These are phyloP conservation scores for Triplophysa rosa DNA, from an alignment of 2,113 vertebrate genomes.

Conservation along the genomic window DNA sequence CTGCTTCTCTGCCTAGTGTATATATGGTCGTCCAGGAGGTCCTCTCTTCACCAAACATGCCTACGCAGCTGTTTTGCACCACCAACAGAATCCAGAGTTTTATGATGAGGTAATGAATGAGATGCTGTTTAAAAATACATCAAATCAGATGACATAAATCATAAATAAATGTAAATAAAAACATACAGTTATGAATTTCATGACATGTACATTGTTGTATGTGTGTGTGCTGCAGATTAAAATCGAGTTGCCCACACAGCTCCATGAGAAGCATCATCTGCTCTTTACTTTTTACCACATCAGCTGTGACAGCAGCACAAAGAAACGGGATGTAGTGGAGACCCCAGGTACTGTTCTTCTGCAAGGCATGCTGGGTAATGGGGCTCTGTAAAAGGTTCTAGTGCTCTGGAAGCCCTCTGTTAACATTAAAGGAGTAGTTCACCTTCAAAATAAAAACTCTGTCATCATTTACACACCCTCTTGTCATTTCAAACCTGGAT, in stretches of 20 bases:
- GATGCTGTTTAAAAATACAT: neutral
- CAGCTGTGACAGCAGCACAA: constrained; percentile 94
- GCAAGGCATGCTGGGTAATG: neutral
- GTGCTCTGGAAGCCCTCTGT: no score
- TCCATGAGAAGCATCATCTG: constrained; percentile 94
- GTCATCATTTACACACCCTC: no score
- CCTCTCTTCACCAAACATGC: constrained; percentile 87
- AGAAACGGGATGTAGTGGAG: constrained; percentile 92
- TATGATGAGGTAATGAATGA: constrained; percentile 88
- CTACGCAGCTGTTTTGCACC: constrained; percentile 88
- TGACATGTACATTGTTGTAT: neutral
- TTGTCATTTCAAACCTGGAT: no score
- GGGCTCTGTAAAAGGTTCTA: no score
- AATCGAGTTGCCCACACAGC: constrained; percentile 92
- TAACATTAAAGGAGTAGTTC: no score
- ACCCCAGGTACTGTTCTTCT: constrained; percentile 77
- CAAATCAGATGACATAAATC: neutral
- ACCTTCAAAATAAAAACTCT: no score
- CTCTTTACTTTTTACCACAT: constrained; percentile 96
- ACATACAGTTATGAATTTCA: no score
- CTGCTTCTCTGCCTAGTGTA: constrained; percentile 76
- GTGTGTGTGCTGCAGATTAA: constrained; percentile 80
- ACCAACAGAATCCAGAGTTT: constrained; percentile 98
- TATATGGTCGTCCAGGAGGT: constrained; percentile 89
- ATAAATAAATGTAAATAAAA: neutral